A percentile compares a stretch with the other conserved stretches of the same genome.
Evolutionary conservation across 2,113 vertebrate species (phyloP).

Genomic region (Dinomys branickii): DNA sequence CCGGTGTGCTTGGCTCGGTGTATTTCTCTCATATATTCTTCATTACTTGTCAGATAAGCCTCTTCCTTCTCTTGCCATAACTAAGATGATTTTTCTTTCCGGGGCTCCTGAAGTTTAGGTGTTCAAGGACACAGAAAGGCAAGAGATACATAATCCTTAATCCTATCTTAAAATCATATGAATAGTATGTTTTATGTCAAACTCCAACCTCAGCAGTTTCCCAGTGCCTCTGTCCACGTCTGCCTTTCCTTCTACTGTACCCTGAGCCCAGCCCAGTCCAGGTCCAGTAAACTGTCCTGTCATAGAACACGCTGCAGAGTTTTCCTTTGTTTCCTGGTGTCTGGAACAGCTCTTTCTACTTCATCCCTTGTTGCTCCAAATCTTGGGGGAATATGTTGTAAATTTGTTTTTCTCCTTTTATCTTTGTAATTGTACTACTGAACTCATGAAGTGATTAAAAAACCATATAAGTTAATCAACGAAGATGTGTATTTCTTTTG

Average conservation of each 20-base stretch:
- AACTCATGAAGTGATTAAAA: conserved; percentile 48
- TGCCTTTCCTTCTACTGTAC: neutral
- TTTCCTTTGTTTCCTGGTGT: conserved; percentile 68
- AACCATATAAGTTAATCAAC: neutral
- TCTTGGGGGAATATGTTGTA: conserved; percentile 59
- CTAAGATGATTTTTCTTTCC: conserved; percentile 45
- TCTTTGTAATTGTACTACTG: conserved; percentile 65
- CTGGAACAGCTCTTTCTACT: conserved; percentile 65
- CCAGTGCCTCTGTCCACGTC: neutral
- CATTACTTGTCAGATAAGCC: neutral
- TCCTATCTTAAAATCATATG: conserved; percentile 32
- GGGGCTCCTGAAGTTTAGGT: conserved; percentile 22
- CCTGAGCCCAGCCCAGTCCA: conserved; percentile 7
- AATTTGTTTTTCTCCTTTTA: conserved; percentile 72
- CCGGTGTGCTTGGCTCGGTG: neutral
- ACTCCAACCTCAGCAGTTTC: neutral
- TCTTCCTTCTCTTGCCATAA: neutral
- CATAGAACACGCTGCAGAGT: conserved; percentile 50
- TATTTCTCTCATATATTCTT: neutral
- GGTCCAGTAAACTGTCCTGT: conserved; percentile 26
- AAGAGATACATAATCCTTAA: conserved; percentile 27
- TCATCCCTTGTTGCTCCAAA: conserved; percentile 59
- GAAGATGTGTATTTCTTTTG: conserved; percentile 49
- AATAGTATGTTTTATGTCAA: conserved; percentile 23
- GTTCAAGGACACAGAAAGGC: conserved; percentile 32